Conservation (phyloP, 2,797 vertebrate species). For the Ibycter americanus region DNA sequence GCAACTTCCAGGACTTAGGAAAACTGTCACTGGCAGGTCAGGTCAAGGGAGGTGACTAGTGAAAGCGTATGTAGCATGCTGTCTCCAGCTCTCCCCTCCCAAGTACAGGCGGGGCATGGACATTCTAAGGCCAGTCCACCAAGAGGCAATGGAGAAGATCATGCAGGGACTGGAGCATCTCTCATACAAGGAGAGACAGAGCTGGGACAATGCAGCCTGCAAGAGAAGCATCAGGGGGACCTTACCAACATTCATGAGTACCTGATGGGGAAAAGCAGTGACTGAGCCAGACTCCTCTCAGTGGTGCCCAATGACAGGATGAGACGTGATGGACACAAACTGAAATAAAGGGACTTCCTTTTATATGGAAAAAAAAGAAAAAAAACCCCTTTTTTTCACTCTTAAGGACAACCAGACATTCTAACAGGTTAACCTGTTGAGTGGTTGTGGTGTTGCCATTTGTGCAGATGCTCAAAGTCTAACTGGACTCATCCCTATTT, state of each 20-base stretch:
- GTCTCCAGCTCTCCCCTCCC: not conserved
- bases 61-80: not conserved
- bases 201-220: accelerated
- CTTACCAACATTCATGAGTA: not conserved
- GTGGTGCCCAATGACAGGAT: not conserved
- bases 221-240: too few relatives aligned
- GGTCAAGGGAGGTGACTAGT: not conserved
- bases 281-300: not conserved
- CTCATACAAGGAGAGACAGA: accelerated
- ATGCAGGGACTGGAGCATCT: accelerated
- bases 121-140: not conserved
- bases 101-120: too few relatives aligned
- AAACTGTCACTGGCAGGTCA: not conserved
- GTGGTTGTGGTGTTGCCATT: not conserved
- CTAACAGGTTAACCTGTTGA: not conserved
- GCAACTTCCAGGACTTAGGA: not conserved
- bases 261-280: not conserved
- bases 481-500: not conserved
- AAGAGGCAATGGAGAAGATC: not conserved
- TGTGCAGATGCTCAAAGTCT: not conserved
- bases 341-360: not conserved
- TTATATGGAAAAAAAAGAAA: not conserved
- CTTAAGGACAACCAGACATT: accelerated
- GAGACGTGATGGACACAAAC: not conserved
- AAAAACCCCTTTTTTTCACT: accelerated